Evolutionary conservation across 92 coral and sea anemone species (phyloP).

Genomic region (Micromussa lordhowensis): DNA sequence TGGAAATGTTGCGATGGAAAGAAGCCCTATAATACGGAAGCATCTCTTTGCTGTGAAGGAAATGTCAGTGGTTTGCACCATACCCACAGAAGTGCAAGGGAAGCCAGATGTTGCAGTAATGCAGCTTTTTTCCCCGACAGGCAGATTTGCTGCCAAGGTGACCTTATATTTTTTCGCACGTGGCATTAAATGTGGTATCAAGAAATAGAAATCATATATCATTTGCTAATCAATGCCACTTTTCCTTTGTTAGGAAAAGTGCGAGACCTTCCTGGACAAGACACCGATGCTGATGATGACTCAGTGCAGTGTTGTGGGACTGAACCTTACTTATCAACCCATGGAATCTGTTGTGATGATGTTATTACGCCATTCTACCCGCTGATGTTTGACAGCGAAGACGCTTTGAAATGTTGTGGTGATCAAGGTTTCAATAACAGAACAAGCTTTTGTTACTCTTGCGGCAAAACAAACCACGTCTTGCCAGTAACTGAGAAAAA

Average conservation of each 20-base stretch:
- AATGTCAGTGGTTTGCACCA: neutral
- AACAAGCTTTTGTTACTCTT: conserved; percentile 13
- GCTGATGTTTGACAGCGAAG: neutral
- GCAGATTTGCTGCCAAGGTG: conserved; percentile 12
- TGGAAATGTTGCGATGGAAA: conserved; percentile 18
- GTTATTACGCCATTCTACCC: conserved; percentile 2
- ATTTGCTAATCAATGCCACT: too few species aligned
- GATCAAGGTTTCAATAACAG: conserved; percentile 8
- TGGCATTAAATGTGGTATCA: too few species aligned
- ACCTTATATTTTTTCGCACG: too few species aligned
- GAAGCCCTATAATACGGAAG: conserved; percentile 5
- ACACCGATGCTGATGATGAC: conserved; percentile 19
- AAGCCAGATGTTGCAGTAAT: conserved; percentile 17
- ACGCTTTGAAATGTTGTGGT: neutral
- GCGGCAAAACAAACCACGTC: conserved; percentile 1
- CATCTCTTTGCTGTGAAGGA: conserved; percentile 18
- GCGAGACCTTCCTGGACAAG: conserved; percentile 24
- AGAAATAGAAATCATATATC: too few species aligned
- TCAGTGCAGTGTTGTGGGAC: conserved; percentile 14
- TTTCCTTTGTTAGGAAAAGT: neutral
- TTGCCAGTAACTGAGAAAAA: conserved; percentile 2
- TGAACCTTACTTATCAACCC: conserved; percentile 13
- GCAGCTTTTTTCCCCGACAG: neutral
- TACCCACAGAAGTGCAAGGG: conserved; percentile 16
- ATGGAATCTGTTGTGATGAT: conserved; percentile 6